Evolutionary conservation across 1,140 invertebrate genomes (phyloP).

Genomic region (Diprion similis): DNA sequence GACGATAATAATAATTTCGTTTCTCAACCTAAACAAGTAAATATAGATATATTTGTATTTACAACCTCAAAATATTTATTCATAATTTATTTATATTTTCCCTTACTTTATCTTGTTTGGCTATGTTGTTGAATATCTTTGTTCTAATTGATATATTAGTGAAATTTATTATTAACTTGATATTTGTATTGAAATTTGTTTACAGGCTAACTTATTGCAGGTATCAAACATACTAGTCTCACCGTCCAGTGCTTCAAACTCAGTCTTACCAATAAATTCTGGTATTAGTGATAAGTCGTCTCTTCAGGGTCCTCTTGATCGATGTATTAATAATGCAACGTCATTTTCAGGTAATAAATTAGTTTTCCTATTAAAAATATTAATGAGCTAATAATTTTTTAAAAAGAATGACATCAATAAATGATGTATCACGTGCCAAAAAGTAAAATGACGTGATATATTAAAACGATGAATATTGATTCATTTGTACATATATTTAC

Average conservation of each 20-base stretch:
- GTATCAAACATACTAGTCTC: background rate
- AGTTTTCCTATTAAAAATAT: background rate
- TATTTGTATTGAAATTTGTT: too few relatives aligned
- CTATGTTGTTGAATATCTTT: too few relatives aligned
- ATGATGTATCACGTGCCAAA: too few relatives aligned
- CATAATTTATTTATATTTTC: background rate
- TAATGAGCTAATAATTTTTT: background rate
- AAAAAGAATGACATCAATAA: too few relatives aligned
- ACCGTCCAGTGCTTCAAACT: slow-evolving; percentile 14
- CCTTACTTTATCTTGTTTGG: too few relatives aligned
- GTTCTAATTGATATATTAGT: too few relatives aligned
- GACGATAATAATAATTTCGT: background rate
- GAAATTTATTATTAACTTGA: too few relatives aligned
- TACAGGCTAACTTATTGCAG: too few relatives aligned
- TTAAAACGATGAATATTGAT: background rate
- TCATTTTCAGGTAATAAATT: slow-evolving; percentile 11
- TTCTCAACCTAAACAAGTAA: slow-evolving; percentile 1
- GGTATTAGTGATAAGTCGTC: background rate
- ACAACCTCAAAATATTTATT: background rate
- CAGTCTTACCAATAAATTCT: background rate
- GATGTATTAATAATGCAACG: background rate
- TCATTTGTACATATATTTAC: background rate
- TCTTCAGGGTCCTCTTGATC: background rate
- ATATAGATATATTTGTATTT: background rate
- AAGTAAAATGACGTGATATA: too few relatives aligned